Base-by-base conservation (phyloP, 2,888 invertebrate genomes). In the Eubasilissa splendida region DNA sequence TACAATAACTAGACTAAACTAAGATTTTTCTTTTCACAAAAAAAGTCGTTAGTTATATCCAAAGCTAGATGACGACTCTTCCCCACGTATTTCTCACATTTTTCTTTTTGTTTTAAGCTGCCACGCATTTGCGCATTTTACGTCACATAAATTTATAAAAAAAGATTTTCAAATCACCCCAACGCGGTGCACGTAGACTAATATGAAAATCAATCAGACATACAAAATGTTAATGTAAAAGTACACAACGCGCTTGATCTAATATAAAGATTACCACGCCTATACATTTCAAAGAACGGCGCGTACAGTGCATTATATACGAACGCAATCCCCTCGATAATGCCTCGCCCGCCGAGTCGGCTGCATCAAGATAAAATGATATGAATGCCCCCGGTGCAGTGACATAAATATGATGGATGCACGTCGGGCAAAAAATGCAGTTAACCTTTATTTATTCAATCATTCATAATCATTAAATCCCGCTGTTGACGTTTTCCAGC, bases 371-470 rank as follows among this genome's bases (percentile, higher is more conserved):
- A 77, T 73, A 77, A 77, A 53, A 70, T 70, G 42, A 59, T 75
- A 68, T 33, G 58, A 77, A 78, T 66, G 73, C 33, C 54, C 50
- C 54, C 56, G 42, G 70, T 31, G 66, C 76, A 79, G 66, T 74
- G 82, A 82, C 82, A 73, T 77, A 74, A 79, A 82, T 76, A 82
- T 79, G 82, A 82, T 79, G 76, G 82, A 82, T 82, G 75, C 11
- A 42, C 65, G 77, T 70, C 81, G 56, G 33, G 53, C 54, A 63
- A 79, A 77, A 77, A 79, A 66, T 78, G 81, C 79, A 82, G 54
- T 79, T 79, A 82, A 79, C 77, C 80, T 77, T 71, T 77, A 79
- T 79, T 82, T 79, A 76, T 82, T 79, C 77, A 63, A 82, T 82
- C 82, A 60, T 77, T 59, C 82, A 77, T 79, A 73, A 79, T 82